Conservation (phyloP, 2,113 vertebrate species). For the Microtus richardsoni region DNA sequence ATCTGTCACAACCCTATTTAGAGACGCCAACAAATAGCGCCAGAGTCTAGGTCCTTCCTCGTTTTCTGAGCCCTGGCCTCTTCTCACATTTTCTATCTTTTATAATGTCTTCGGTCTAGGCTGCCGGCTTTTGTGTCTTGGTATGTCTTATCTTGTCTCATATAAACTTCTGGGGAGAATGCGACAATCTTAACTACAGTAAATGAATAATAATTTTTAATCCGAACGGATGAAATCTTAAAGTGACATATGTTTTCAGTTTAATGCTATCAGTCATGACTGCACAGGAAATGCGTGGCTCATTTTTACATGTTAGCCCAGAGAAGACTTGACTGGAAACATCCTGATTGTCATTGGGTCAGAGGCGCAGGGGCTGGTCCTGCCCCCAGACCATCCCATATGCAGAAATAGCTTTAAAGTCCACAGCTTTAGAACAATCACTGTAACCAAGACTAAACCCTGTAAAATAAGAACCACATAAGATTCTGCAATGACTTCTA, state of each 20-base stretch:
- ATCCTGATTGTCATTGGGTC: background rate
- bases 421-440: background rate
- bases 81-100: background rate
- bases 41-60: background rate
- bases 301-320: conserved; percentile 19
- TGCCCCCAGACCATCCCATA: background rate
- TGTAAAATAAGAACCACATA: background rate
- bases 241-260: conserved; percentile 53
- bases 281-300: conserved; percentile 35
- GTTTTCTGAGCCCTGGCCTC: background rate
- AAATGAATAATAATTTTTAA: conserved; percentile 52
- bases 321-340: background rate
- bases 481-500: background rate
- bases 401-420: conserved; percentile 13
- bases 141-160: background rate
- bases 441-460: conserved; percentile 24
- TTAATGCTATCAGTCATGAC: background rate
- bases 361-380: background rate
- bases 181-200: conserved; percentile 34
- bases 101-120: background rate
- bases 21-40: conserved; percentile 20
- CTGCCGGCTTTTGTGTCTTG: background rate
- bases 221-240: conserved; percentile 45
- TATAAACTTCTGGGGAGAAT: conserved; percentile 33
- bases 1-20: conserved; percentile 36